Base-by-base conservation (phyloP, 2,888 invertebrate genomes). In the Tetragonula carbonaria region DNA sequence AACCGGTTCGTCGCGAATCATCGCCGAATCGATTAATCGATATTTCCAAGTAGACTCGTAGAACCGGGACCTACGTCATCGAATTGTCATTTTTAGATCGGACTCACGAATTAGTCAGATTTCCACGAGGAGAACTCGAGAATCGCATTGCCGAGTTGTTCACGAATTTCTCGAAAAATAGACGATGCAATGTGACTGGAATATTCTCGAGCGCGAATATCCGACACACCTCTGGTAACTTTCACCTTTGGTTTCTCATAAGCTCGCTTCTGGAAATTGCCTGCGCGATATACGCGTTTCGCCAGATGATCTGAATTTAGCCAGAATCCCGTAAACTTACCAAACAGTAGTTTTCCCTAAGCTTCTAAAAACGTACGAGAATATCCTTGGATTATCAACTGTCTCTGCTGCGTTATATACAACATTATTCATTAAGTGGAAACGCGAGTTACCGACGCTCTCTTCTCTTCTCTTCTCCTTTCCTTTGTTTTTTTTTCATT, bases 1-100 rank as follows among this genome's bases (percentile, higher is more conserved):
- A 88, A 89, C 87, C n/a, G 85, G 83, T 86, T 83, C 62, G 66
- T 74, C 74, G 72, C 23, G 33, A 62, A n/a, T 74, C 67, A 71
- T 45, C 45, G 2, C 45, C 45, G 45, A 45, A 45, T 45, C 8
- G 2, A 45, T 45, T 45, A 8, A 45, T 45, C 45, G 45, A 45
- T 33, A 8, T 45, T 45, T 45, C 45, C 8, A 38, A 38, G 38
- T 50, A 53, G 28, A 78, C 18, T 67, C 66, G 62, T 45, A 45
- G 50, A 74, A 57, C 33, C 33, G 70, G 59, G 53, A 28, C 28
- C 78, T 81, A 77, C 84, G 80, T 55, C 55, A 14, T 71, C 23
- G 71, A 80, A 65, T 78, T 78, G 33, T 33, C 82, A 80, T 80
- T 87, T 82, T 86, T 65, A 57, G 67, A 38, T 3, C 38, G 2